A percentile compares a stretch with the other conserved stretches of the same genome.
phyloP scores from a whole-genome alignment of 2,797 vertebrate species.

The Lagodon rhomboides region DNA sequence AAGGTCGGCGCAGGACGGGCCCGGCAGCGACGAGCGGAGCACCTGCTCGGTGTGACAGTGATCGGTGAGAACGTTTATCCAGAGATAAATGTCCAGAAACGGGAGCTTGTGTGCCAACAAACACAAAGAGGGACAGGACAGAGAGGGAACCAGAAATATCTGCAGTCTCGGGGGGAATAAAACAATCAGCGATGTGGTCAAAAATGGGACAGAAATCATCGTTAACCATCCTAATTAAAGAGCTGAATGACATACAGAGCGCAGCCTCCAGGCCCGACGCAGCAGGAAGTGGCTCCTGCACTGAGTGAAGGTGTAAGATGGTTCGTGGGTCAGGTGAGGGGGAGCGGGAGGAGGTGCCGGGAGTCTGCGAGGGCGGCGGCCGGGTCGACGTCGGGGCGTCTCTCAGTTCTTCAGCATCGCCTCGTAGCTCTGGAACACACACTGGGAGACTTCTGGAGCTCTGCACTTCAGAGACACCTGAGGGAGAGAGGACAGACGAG shows the following conservation, averaged over 20 bases:
- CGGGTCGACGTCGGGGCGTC: neutral
- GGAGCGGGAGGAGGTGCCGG: conserved; percentile 10
- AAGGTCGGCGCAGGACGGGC: conserved; percentile 34
- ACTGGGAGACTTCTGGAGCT: conserved; percentile 93
- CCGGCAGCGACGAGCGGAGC: neutral
- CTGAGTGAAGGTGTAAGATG: conserved; percentile 23
- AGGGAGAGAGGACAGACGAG: conserved; percentile 25
- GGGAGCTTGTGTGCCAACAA: conserved; percentile 26
- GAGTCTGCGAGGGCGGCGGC: conserved; percentile 41
- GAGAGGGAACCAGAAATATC: conserved; percentile 12
- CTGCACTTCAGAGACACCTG: conserved; percentile 96
- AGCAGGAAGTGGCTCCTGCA: conserved; percentile 34
- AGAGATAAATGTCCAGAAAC: conserved; percentile 27
- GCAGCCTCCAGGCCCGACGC: conserved; percentile 12
- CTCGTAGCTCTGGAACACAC: conserved; percentile 94
- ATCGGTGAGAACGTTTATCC: conserved; percentile 12
- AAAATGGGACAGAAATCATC: conserved; percentile 32
- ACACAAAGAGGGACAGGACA: conserved; percentile 10
- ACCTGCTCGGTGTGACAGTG: conserved; percentile 2
- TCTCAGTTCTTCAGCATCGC: conserved; percentile 94
- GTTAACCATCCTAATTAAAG: conserved; percentile 43
- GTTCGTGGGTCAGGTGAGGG: conserved; percentile 19
- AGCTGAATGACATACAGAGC: conserved; percentile 49
- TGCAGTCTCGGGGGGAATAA: conserved; percentile 14
- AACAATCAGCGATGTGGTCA: neutral